A percentile compares a stretch with the other conserved stretches of the same genome.
phyloP scores from a whole-genome alignment of 2,113 vertebrate genomes.

The Eudyptes chrysolophus region DNA sequence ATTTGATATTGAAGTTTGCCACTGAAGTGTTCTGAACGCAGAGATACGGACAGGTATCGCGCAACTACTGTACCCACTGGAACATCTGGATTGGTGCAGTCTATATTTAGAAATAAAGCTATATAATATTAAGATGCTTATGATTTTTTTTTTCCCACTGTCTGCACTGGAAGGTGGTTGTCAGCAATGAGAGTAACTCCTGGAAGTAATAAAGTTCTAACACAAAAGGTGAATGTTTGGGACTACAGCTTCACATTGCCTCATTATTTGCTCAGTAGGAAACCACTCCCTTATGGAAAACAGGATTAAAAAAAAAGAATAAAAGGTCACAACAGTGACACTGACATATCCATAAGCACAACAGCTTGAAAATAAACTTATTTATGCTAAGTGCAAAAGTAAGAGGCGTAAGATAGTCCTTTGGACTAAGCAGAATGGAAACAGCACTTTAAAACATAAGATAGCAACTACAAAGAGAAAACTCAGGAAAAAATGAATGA shows the following conservation, averaged over 20 bases:
- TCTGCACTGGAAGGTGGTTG: neutral
- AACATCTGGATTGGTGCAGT: neutral
- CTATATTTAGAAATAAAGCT: neutral
- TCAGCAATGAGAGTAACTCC: neutral
- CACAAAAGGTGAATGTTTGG: neutral
- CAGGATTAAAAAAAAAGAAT: neutral
- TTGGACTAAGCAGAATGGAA: neutral
- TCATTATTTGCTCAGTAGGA: neutral
- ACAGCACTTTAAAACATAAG: neutral
- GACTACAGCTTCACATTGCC: neutral
- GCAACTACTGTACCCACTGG: neutral
- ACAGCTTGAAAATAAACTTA: neutral
- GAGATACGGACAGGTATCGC: rapidly evolving
- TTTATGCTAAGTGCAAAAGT: neutral
- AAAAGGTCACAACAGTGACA: neutral
- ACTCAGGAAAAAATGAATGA: neutral
- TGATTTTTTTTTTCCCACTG: too few species aligned
- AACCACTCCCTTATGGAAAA: neutral
- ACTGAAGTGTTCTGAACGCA: neutral
- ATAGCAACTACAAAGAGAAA: neutral
- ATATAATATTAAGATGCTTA: neutral
- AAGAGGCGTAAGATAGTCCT: neutral
- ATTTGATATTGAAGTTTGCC: neutral
- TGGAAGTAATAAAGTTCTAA: neutral
- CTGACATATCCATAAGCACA: neutral